phyloP scores from a whole-genome alignment of 2,797 vertebrate genomes.

The Todus mexicanus region DNA sequence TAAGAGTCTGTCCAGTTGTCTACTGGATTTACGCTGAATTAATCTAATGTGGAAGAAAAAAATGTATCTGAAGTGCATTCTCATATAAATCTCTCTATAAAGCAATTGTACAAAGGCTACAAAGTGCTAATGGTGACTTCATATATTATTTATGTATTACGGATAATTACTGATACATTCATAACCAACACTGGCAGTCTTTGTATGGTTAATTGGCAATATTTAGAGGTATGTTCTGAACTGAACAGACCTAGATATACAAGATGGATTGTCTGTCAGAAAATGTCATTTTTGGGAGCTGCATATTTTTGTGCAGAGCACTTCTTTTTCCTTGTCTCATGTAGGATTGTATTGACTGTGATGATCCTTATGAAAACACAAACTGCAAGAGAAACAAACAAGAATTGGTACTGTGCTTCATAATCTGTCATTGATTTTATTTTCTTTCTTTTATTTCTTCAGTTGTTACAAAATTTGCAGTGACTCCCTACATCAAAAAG shows the following conservation, averaged over 20 bases:
- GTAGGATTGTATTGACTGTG: background rate
- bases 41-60: background rate
- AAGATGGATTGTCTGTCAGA: background rate
- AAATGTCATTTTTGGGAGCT: background rate
- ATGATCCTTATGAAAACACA: background rate
- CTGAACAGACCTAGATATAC: background rate
- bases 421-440: background rate
- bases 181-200: background rate
- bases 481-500: background rate
- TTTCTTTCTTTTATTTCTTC: background rate
- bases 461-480: background rate
- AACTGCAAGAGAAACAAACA: background rate
- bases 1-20: background rate
- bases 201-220: background rate
- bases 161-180: background rate
- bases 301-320: background rate
- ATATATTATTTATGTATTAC: background rate
- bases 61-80: background rate
- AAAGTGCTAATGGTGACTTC: background rate
- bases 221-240: background rate
- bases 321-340: background rate
- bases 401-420: background rate
- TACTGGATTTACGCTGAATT: background rate
- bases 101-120: background rate
- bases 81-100: background rate